Percentiles rank a stretch among this genome's conserved stretches.
phyloP scores from a whole-genome alignment of 2,113 vertebrate genomes.

The Pogonocichla stellata region DNA sequence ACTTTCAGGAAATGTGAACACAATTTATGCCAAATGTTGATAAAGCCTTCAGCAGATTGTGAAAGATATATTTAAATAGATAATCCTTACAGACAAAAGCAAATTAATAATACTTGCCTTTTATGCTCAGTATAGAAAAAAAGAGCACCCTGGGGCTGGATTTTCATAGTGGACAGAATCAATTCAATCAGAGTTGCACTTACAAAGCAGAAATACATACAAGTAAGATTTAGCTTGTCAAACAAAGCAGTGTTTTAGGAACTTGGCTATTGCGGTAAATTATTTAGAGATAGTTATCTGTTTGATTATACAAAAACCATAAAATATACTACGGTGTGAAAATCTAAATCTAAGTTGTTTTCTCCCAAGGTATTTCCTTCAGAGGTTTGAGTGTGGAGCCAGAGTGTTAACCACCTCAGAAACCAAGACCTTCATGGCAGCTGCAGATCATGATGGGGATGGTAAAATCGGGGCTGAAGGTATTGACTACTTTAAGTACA shows the following conservation, averaged over 20 bases:
- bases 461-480: conserved; percentile 92
- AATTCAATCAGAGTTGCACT: neutral
- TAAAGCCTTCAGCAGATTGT: neutral
- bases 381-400: conserved; percentile 85
- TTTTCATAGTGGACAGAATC: neutral
- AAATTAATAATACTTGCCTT: neutral
- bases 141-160: neutral
- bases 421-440: conserved; percentile 85
- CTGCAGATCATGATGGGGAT: conserved; percentile 89
- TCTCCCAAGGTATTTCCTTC: conserved; percentile 86
- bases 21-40: neutral
- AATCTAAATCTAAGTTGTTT: neutral
- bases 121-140: neutral
- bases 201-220: neutral
- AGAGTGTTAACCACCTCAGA: conserved; percentile 86
- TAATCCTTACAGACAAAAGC: neutral
- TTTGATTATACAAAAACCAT: neutral
- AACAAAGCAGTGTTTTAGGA: neutral
- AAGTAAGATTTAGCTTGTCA: neutral
- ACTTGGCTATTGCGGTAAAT: neutral
- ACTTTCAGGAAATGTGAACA: neutral
- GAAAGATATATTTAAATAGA: neutral
- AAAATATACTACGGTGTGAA: neutral
- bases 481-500: conserved; percentile 16
- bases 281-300: neutral